A percentile compares a stretch with the other conserved stretches of the same genome.
Evolutionary conservation across 2,113 vertebrate species (phyloP).

Genomic region (Sialia sialis): DNA sequence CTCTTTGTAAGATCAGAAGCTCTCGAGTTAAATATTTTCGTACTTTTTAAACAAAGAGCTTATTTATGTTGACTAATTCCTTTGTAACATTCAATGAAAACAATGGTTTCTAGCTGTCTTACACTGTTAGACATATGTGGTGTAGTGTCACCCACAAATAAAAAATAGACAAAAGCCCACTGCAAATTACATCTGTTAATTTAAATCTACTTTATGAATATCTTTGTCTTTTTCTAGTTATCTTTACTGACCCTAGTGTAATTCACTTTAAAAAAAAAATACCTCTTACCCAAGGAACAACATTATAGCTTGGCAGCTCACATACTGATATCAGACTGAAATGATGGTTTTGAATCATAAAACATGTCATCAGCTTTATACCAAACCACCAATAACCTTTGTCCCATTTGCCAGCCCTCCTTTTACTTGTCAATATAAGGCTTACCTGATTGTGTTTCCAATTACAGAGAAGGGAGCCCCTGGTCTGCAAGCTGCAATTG

Average conservation of each 20-base stretch:
- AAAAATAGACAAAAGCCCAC: neutral
- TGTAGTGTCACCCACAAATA: neutral
- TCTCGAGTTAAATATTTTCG: slow-evolving; percentile 35
- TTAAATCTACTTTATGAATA: slow-evolving; percentile 51
- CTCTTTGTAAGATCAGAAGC: slow-evolving; percentile 50
- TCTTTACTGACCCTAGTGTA: slow-evolving; percentile 74
- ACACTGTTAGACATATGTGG: neutral
- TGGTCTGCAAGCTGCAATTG: slow-evolving; percentile 88
- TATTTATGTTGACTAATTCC: slow-evolving; percentile 22
- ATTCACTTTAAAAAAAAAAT: slow-evolving; percentile 75
- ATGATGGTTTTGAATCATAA: slow-evolving; percentile 88
- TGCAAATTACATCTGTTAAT: neutral
- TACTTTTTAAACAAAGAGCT: slow-evolving; percentile 43
- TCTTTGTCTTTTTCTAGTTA: slow-evolving; percentile 72
- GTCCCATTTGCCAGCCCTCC: slow-evolving; percentile 82
- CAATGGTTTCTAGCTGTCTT: slow-evolving; percentile 5
- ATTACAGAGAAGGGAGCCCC: slow-evolving; percentile 88
- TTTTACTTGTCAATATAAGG: slow-evolving; percentile 78
- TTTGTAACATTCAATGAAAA: slow-evolving; percentile 27
- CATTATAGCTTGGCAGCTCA: slow-evolving; percentile 83
- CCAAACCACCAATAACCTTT: slow-evolving; percentile 85
- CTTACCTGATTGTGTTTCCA: slow-evolving; percentile 96
- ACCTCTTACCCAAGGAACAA: slow-evolving; percentile 76
- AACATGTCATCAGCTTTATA: slow-evolving; percentile 89
- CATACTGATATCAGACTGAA: slow-evolving; percentile 87